These are phyloP conservation scores for Orchesella flavescens DNA, from an alignment of 2,888 invertebrate genomes.

Conservation along the genomic window DNA sequence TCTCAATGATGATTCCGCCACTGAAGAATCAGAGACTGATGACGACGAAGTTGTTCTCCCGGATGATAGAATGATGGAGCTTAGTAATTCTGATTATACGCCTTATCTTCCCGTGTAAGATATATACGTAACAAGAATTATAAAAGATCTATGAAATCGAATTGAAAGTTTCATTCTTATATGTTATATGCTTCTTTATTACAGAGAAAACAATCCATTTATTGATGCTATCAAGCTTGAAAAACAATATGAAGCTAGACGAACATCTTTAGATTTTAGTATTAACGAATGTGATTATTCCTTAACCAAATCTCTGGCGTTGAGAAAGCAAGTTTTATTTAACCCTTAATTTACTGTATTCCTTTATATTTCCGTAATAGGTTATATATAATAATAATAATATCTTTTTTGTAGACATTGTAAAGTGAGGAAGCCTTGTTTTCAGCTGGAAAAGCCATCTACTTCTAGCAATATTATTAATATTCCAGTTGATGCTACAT, in stretches of 20 bases:
- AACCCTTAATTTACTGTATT: not conserved
- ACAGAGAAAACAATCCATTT: slow-evolving; percentile 53
- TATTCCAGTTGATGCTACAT: slow-evolving; percentile 45
- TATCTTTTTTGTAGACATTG: slow-evolving; percentile 45
- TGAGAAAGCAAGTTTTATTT: slow-evolving; percentile 29
- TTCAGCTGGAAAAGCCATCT: slow-evolving; percentile 45
- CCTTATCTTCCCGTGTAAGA: slow-evolving; percentile 52
- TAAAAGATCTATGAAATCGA: not conserved
- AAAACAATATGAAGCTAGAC: slow-evolving; percentile 43
- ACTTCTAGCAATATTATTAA: slow-evolving; percentile 24
- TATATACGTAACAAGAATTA: not conserved
- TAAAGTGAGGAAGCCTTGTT: slow-evolving; percentile 43
- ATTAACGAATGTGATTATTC: slow-evolving; percentile 52
- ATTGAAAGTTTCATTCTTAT: slow-evolving; percentile 8
- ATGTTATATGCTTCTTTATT: not conserved
- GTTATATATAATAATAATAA: too few species aligned
- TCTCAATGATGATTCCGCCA: slow-evolving; percentile 41
- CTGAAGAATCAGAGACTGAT: slow-evolving; percentile 49
- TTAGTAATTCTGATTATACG: not conserved
- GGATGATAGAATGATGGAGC: slow-evolving; percentile 39
- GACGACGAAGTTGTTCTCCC: slow-evolving; percentile 53
- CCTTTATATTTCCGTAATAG: not conserved
- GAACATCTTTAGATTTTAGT: slow-evolving; percentile 39
- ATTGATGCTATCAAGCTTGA: slow-evolving; percentile 42
- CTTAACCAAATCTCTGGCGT: slow-evolving; percentile 35